Percentiles rank a stretch among this genome's conserved stretches.
Evolutionary conservation across 2,888 invertebrate species (phyloP).

Genomic region (Leptinotarsa tumamoca): DNA sequence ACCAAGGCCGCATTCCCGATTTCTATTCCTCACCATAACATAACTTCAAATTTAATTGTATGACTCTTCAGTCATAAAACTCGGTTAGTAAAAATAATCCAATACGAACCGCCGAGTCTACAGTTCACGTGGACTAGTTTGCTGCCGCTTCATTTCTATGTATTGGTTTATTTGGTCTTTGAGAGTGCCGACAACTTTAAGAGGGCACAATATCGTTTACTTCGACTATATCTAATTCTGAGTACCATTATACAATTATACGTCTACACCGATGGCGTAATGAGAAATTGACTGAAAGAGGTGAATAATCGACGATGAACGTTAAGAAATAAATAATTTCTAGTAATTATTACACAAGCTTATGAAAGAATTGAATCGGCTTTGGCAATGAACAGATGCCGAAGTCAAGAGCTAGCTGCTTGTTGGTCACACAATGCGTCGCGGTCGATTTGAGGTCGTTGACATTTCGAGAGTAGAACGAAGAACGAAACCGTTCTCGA

Average conservation of each 20-base stretch:
- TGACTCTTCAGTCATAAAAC: too few species aligned
- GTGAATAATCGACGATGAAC: background rate
- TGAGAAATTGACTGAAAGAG: background rate
- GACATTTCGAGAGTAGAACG: constrained; percentile 38
- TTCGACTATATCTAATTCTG: too few species aligned
- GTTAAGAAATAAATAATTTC: constrained; percentile 1
- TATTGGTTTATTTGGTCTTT: too few species aligned
- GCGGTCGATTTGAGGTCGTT: constrained; percentile 42
- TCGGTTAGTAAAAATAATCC: too few species aligned
- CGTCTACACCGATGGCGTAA: background rate
- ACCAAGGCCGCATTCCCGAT: too few species aligned
- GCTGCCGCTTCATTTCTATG: too few species aligned
- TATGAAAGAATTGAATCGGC: constrained; percentile 27
- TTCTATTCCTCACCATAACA: too few species aligned
- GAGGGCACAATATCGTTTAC: too few species aligned
- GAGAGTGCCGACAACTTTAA: too few species aligned
- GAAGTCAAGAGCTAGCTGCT: constrained; percentile 18
- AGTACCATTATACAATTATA: background rate
- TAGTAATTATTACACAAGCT: constrained; percentile 24
- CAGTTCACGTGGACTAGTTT: too few species aligned
- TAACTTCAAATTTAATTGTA: too few species aligned
- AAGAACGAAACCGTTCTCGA: constrained; percentile 26
- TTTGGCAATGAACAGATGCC: constrained; percentile 29
- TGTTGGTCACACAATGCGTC: constrained; percentile 27
- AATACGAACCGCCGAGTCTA: too few species aligned